Evolutionary conservation across 92 coral and sea anemone species (phyloP).

Genomic region (Pocillopora meandrina): DNA sequence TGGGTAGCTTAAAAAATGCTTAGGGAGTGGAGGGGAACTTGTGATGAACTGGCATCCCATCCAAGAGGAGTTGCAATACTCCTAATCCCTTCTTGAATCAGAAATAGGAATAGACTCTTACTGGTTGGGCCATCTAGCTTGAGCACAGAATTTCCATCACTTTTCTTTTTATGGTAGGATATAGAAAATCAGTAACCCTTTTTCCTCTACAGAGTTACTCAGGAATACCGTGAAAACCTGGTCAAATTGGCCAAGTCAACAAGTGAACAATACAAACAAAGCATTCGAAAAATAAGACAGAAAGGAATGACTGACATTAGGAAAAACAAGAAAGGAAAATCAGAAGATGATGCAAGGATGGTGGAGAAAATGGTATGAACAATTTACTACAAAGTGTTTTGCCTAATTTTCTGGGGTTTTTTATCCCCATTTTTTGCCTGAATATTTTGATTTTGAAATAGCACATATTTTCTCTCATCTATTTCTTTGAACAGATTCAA

Average conservation of each 20-base stretch:
- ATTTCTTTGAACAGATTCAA: conserved; percentile 71
- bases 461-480: neutral
- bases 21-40: too few species aligned
- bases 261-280: conserved; percentile 87
- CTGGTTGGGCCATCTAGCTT: too few species aligned
- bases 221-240: conserved; percentile 88
- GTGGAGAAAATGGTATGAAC: conserved; percentile 87
- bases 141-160: too few species aligned
- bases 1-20: too few species aligned
- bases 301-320: conserved; percentile 93
- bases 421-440: too few species aligned
- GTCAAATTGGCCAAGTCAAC: conserved; percentile 76
- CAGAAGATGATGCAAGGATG: conserved; percentile 83
- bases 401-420: too few species aligned
- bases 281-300: conserved; percentile 79
- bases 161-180: neutral
- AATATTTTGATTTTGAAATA: neutral
- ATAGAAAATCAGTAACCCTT: neutral
- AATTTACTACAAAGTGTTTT: too few species aligned
- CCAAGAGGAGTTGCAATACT: too few species aligned
- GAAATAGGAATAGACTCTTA: too few species aligned
- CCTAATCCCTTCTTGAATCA: too few species aligned
- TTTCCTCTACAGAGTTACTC: conserved; percentile 71
- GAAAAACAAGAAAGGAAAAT: conserved; percentile 84
- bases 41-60: too few species aligned